Evolutionary conservation across 2,888 invertebrate species (phyloP).

Genomic region (Torymus auratus): DNA sequence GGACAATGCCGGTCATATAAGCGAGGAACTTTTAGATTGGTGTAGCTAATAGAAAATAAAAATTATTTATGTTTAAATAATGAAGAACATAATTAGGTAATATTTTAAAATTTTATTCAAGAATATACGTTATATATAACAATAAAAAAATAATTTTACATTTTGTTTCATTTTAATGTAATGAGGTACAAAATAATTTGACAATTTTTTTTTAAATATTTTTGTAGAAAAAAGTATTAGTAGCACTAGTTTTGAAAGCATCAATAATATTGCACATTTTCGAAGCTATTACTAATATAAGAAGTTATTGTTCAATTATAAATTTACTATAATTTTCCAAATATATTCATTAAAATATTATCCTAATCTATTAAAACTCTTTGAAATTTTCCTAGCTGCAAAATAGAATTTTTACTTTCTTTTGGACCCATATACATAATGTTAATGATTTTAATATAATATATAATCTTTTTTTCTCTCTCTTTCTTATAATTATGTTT

Average conservation of each 20-base stretch:
- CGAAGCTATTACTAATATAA: not conserved
- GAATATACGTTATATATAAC: constrained; percentile 31
- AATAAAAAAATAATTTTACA: constrained; percentile 49
- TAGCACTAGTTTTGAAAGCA: constrained; percentile 26
- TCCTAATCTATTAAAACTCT: constrained; percentile 22
- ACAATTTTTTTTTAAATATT: constrained; percentile 29
- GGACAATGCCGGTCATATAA: too few relatives aligned
- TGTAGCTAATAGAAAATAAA: too few relatives aligned
- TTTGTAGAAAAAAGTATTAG: constrained; percentile 25
- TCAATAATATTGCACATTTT: constrained; percentile 26
- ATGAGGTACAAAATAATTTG: constrained; percentile 27
- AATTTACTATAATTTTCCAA: not conserved
- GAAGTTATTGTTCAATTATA: too few relatives aligned
- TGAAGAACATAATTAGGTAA: too few relatives aligned
- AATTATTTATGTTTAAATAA: too few relatives aligned
- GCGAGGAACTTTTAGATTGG: too few relatives aligned
- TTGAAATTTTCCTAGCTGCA: constrained; percentile 26
- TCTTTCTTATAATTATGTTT: constrained; percentile 13
- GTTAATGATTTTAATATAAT: constrained; percentile 29
- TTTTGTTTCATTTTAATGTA: constrained; percentile 22
- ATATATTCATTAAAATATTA: not conserved
- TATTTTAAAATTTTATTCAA: constrained; percentile 32
- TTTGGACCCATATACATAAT: constrained; percentile 46
- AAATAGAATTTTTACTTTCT: constrained; percentile 34
- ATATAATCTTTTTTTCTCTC: constrained; percentile 10